phyloP scores from a whole-genome alignment of 2,113 vertebrate species.

The Cepphus grylle region DNA sequence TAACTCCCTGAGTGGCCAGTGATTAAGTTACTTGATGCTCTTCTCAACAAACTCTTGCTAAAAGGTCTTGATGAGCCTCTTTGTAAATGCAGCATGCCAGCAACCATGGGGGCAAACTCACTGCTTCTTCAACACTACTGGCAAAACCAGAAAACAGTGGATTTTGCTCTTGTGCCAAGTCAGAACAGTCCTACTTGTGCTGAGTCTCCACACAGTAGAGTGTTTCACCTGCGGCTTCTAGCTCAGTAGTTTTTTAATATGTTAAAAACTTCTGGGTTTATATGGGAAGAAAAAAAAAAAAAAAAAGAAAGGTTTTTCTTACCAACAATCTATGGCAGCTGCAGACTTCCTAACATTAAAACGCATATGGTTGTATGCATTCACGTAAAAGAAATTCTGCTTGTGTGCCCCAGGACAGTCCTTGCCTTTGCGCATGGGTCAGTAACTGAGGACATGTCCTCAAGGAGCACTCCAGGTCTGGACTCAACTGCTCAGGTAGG shows the following conservation, averaged over 20 bases:
- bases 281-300: not conserved
- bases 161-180: not conserved
- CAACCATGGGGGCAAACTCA: not conserved
- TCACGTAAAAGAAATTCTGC: not conserved
- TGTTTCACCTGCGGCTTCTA: not conserved
- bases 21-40: not conserved
- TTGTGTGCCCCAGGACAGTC: not conserved
- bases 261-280: not conserved
- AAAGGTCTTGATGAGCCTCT: not conserved
- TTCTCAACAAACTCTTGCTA: not conserved
- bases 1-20: not conserved
- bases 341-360: not conserved
- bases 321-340: not conserved
- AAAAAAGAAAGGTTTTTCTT: not conserved
- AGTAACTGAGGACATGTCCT: not conserved
- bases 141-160: not conserved
- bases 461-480: not conserved
- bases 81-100: not conserved
- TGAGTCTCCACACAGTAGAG: not conserved
- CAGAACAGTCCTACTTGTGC: not conserved
- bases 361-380: not conserved
- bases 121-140: not conserved
- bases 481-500: not conserved
- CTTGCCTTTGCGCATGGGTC: not conserved
- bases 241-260: not conserved